These are phyloP conservation scores for Microcebus jonahi DNA, from an alignment of 2,113 vertebrate genomes.

Conservation along the genomic window DNA sequence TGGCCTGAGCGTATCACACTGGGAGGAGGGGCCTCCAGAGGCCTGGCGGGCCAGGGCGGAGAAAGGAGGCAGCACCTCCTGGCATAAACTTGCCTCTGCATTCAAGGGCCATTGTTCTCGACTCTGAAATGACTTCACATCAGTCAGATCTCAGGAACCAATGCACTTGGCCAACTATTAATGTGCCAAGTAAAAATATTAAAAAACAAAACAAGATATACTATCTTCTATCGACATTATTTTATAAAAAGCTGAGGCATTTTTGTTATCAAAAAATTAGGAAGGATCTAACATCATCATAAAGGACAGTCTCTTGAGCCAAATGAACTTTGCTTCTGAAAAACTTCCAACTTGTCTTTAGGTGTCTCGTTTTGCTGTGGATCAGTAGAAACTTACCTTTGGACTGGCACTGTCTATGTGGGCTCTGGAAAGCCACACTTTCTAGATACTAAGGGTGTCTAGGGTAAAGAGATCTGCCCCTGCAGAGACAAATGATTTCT, in stretches of 20 bases:
- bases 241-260: neutral
- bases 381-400: neutral
- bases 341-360: neutral
- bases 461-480: neutral
- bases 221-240: neutral
- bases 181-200: neutral
- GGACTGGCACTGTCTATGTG: accelerated
- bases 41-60: neutral
- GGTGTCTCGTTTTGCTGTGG: neutral
- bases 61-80: too few species aligned
- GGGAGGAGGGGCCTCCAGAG: too few species aligned
- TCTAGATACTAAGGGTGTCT: neutral
- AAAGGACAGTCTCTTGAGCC: neutral
- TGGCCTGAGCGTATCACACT: accelerated
- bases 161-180: neutral
- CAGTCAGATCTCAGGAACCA: neutral
- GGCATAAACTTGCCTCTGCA: too few species aligned
- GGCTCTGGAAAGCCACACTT: neutral
- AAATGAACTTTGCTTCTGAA: neutral
- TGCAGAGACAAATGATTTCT: neutral
- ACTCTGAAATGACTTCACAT: neutral
- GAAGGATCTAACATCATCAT: neutral
- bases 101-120: neutral
- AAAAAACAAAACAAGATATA: neutral
- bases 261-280: neutral